These are phyloP conservation scores for Syritta pipiens DNA, from an alignment of 2,888 invertebrate species.

Conservation along the genomic window DNA sequence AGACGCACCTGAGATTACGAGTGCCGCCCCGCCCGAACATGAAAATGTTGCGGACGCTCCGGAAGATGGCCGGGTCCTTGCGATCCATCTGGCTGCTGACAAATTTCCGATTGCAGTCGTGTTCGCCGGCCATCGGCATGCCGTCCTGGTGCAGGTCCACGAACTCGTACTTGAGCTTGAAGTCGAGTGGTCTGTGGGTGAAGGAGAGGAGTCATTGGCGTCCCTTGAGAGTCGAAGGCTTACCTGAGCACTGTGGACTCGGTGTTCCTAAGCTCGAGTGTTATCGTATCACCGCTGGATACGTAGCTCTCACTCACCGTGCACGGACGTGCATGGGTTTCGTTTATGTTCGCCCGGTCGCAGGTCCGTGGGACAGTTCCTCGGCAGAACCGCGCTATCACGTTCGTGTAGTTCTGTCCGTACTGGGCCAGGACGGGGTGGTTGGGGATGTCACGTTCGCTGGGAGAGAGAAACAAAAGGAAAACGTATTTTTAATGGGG, in stretches of 20 bases:
- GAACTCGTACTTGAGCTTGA: constrained; percentile 92
- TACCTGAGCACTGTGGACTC: constrained; percentile 92
- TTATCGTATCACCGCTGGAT: constrained; percentile 89
- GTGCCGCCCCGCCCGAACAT: constrained; percentile 92
- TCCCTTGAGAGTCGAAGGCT: constrained; percentile 72
- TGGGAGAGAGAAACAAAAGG: constrained; percentile 60
- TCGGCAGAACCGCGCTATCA: constrained; percentile 90
- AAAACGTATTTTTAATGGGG: not conserved
- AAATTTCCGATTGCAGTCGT: constrained; percentile 87
- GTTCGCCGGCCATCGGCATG: constrained; percentile 85
- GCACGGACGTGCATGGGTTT: constrained; percentile 85
- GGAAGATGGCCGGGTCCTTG: constrained; percentile 86
- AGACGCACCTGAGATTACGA: constrained; percentile 91
- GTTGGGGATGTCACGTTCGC: constrained; percentile 78
- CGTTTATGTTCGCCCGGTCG: constrained; percentile 87
- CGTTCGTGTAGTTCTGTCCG: constrained; percentile 85
- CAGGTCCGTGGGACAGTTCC: constrained; percentile 90
- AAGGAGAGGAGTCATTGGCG: not conserved
- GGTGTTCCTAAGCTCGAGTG: constrained; percentile 87
- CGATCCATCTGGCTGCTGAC: constrained; percentile 82
- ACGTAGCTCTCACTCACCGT: constrained; percentile 90
- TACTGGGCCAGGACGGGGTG: constrained; percentile 80
- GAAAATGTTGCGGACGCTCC: constrained; percentile 90
- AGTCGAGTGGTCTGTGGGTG: constrained; percentile 87
- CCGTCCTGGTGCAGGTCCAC: constrained; percentile 93